Base-by-base conservation (phyloP, 1,140 invertebrate genomes). In the Steinernema feltiae region DNA sequence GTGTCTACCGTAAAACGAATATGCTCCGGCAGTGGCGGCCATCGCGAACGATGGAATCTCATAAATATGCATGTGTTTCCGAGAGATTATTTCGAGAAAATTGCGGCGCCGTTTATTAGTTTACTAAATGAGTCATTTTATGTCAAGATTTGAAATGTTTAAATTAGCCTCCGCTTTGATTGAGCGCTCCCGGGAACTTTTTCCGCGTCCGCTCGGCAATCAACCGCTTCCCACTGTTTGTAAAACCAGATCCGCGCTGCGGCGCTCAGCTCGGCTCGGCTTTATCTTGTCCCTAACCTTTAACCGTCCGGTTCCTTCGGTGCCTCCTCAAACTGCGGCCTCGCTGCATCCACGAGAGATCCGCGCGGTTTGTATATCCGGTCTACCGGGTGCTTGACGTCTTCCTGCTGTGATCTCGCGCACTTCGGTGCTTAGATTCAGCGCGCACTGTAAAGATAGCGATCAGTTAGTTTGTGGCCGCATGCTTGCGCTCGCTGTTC, bases 381-480 rank as follows among this genome's bases (percentile, higher is more conserved):
- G 53, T 63, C 24, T 27, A 21, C 15, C 53, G 7, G 35, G 7
- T 63, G 15, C 53, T 63, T 63, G 53, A 63, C 53, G 24, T 27
- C 53, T 15, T 15, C 53, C 24, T 63, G 7, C 24, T 63, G 53
- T 63, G 53, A 63, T 63, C 53, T 21, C 53, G 53, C 7, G 53
- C 53, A 3, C 53, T 15, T 3, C 53, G 3, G 53, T 27, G 53
- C 53, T n/a, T n/a, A n/a, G 24, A 63, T 15, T 63, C 53, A n/a
- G n/a, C n/a, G n/a, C n/a, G n/a, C 53, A 63, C 24, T 63, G 53
- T 63, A 63, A 63, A 63, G 53, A 63, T 63, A 63, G 53, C 15
- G 24, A 63, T 41, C 35, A n/a, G n/a, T n/a, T n/a, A n/a, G n/a
- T 41, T 18, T 7, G 35, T 41, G 7, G 7, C 18, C 15, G 53